Evolutionary conservation across 2,113 vertebrate species (phyloP).

Genomic region (Dascyllus trimaculatus): DNA sequence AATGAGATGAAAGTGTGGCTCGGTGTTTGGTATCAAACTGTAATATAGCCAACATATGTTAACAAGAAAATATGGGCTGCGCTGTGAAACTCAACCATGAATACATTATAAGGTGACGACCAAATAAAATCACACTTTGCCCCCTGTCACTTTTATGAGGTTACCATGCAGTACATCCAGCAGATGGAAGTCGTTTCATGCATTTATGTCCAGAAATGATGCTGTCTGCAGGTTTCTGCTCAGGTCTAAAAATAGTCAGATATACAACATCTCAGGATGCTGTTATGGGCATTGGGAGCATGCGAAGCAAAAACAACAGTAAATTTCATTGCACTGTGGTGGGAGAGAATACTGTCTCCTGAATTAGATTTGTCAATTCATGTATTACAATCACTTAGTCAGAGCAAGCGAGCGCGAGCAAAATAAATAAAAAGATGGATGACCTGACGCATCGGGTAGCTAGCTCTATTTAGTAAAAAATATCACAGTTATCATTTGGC

Average conservation of each 20-base stretch:
- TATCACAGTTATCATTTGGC: slow-evolving; percentile 13
- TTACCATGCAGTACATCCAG: slow-evolving; percentile 46
- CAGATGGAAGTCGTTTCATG: slow-evolving; percentile 66
- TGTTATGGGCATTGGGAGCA: not conserved
- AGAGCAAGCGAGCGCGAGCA: slow-evolving; percentile 12
- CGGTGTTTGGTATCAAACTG: slow-evolving; percentile 24
- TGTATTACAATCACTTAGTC: slow-evolving; percentile 68
- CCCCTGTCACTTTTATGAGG: slow-evolving; percentile 68
- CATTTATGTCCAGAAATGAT: slow-evolving; percentile 54
- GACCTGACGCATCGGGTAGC: slow-evolving; percentile 15
- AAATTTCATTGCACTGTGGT: slow-evolving; percentile 29
- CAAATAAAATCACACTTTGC: slow-evolving; percentile 66
- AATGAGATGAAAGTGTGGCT: slow-evolving; percentile 22
- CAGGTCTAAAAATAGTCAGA: slow-evolving; percentile 69
- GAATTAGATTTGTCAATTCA: slow-evolving; percentile 69
- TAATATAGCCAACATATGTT: slow-evolving; percentile 43
- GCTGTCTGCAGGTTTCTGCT: slow-evolving; percentile 52
- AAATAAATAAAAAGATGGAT: slow-evolving; percentile 62
- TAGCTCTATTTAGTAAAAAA: slow-evolving; percentile 18
- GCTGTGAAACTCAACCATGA: slow-evolving; percentile 44
- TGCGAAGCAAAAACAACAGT: slow-evolving; percentile 46
- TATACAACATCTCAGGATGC: slow-evolving; percentile 6
- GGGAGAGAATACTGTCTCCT: slow-evolving; percentile 27
- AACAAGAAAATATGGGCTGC: slow-evolving; percentile 45
- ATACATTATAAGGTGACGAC: slow-evolving; percentile 62